phyloP scores from a whole-genome alignment of 2,888 invertebrate genomes.

The Lithophane semibrunnea region DNA sequence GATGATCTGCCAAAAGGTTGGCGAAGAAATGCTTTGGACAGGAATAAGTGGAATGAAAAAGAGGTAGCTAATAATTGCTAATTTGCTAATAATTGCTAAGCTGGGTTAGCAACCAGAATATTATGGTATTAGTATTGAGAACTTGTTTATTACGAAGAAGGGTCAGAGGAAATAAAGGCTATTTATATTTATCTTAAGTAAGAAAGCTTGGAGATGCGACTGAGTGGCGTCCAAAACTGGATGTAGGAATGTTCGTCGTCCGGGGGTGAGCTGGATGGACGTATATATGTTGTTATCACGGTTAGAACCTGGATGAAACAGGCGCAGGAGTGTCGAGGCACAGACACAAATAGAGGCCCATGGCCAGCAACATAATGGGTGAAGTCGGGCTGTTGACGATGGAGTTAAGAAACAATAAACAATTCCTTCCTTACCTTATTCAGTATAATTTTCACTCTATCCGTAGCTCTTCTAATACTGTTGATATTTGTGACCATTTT shows the following conservation, averaged over 20 bases:
- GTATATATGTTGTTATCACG: not conserved
- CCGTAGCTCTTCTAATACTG: conserved; percentile 77
- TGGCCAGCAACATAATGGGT: not conserved
- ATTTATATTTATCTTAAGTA: not conserved
- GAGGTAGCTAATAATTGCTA: not conserved
- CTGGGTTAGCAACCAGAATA: not conserved
- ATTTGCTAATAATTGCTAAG: not conserved
- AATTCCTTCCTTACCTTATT: conserved; percentile 73
- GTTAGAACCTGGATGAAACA: not conserved
- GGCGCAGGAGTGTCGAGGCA: not conserved
- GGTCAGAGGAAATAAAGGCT: not conserved
- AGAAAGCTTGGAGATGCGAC: not conserved
- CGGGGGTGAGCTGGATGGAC: not conserved
- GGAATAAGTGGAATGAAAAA: not conserved
- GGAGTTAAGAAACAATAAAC: not conserved
- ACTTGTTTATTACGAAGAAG: not conserved
- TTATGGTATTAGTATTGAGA: not conserved
- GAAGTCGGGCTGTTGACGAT: not conserved
- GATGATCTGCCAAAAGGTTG: not conserved
- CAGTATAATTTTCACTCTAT: conserved; percentile 76
- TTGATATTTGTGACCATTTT: conserved; percentile 77
- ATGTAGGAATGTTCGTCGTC: too few relatives aligned
- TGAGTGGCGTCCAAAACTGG: not conserved
- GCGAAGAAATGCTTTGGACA: not conserved
- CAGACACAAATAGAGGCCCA: not conserved